phyloP scores from a whole-genome alignment of 2,888 invertebrate species.

The Carpatolechia fugitivella region DNA sequence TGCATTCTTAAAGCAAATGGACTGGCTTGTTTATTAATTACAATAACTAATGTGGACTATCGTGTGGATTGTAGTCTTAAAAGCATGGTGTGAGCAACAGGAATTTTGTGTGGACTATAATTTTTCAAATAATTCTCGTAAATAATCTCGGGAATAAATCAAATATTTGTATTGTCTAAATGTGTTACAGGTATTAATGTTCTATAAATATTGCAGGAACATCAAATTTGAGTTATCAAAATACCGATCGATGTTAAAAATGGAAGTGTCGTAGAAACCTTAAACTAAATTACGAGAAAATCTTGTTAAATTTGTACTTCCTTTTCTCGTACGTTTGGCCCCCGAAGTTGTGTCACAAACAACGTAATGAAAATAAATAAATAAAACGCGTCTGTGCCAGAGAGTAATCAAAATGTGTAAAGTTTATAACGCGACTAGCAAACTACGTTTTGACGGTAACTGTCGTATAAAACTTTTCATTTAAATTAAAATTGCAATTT shows the following conservation, averaged over 20 bases:
- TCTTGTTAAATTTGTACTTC: slow-evolving; percentile 69
- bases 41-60: not conserved
- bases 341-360: slow-evolving; percentile 62
- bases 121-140: no score
- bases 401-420: not conserved
- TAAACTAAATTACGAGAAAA: slow-evolving; percentile 66
- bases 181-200: not conserved
- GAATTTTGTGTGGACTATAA: not conserved
- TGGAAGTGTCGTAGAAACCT: slow-evolving; percentile 44
- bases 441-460: slow-evolving; percentile 12
- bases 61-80: not conserved
- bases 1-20: slow-evolving; percentile 6
- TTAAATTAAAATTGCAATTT: not conserved
- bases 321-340: slow-evolving; percentile 70
- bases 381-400: not conserved
- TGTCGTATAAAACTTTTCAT: not conserved
- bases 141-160: no score
- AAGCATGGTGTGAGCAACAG: not conserved
- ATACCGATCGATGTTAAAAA: slow-evolving; percentile 34
- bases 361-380: slow-evolving; percentile 24
- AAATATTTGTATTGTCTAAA: not conserved
- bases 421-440: slow-evolving; percentile 12
- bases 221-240: not conserved
- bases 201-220: not conserved
- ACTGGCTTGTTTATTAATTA: not conserved